A percentile compares a stretch with the other conserved stretches of the same genome.
Evolutionary conservation across 2,888 invertebrate species (phyloP).

Genomic region (Pandemis cinnamomeana): DNA sequence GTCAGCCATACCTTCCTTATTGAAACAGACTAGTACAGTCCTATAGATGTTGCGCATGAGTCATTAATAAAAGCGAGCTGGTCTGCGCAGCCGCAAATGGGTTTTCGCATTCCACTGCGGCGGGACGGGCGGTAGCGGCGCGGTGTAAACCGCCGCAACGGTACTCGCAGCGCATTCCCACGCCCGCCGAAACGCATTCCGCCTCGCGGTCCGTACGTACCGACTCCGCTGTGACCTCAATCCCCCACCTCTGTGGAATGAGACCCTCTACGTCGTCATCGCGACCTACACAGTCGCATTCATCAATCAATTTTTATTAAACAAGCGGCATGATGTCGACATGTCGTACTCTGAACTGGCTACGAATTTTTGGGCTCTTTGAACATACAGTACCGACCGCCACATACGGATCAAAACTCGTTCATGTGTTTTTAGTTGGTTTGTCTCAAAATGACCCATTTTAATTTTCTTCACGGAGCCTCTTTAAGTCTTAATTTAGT

Average conservation of each 20-base stretch:
- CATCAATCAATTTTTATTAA: constrained; percentile 57
- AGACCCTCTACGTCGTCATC: constrained; percentile 51
- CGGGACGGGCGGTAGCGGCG: constrained; percentile 53
- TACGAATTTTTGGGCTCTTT: constrained; percentile 42
- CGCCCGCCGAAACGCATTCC: constrained; percentile 72
- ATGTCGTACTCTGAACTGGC: constrained; percentile 30
- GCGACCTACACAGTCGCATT: constrained; percentile 56
- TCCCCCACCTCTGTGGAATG: constrained; percentile 52
- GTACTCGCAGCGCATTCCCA: constrained; percentile 82
- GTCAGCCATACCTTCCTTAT: too few species aligned
- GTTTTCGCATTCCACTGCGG: constrained; percentile 77
- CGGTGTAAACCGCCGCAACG: constrained; percentile 72
- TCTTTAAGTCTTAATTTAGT: background rate
- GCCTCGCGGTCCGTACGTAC: constrained; percentile 54
- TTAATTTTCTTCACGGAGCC: background rate
- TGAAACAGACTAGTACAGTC: constrained; percentile 40
- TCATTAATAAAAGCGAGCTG: constrained; percentile 67
- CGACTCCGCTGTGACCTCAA: constrained; percentile 68
- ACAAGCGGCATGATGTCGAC: constrained; percentile 49
- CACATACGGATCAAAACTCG: constrained; percentile 26
- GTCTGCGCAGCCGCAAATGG: constrained; percentile 73
- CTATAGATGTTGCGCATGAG: constrained; percentile 68
- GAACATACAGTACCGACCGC: constrained; percentile 43
- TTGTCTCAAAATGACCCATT: background rate
- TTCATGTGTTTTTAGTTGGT: background rate